Evolutionary conservation across 1,140 invertebrate species (phyloP), one percentile per base, ranked within the genome.

Genomic region (Drosophila novamexicana): DNA sequence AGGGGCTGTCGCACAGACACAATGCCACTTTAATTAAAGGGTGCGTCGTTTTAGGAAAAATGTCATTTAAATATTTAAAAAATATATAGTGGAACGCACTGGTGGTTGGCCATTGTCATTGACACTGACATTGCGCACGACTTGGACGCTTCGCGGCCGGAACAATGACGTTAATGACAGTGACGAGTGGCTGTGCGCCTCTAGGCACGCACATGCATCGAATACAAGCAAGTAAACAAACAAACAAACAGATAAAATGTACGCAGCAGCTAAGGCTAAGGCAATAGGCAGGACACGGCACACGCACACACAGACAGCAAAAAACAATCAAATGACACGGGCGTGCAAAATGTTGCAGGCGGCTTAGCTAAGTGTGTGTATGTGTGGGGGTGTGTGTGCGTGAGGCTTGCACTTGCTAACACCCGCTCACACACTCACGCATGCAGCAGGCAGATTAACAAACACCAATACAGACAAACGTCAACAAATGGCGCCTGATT

Each of bases 131-230:
- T 1, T 10, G 12, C 53, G 10, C 12, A 29, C 22, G 22, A 29
- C 22, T 29, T 29, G 22, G 22, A 2, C 42, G 37, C 10, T 22
- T 14, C 37, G 39, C 32, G 36, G 42, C 54, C 59, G 53, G 82
- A 84, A 85, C 81, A 88, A 83, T 88, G 76, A 79, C 76, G 69
- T 89, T 88, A 88, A 88, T 88, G 83, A 89, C 83, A 88, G 79
- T 88, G 83, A 88, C 77, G 84, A 89, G 79, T 75, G 72, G 79
- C 78, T 52, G 64, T 79, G 68, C 65, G 73, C 74, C 68, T 66
- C 59, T 65, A 67, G 56, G 76, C 79, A 81, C 80, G 75, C 71
- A 84, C 81, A 85, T 69, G 80, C 74, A 67, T 47, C 47, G 49
- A 53, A 80, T 53, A 50, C 61, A 72, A 32, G 52, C 63, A 66